Evolutionary conservation across 53 echinoderm and acorn worm genomes (phyloP).

Genomic region (Henricia sp.): DNA sequence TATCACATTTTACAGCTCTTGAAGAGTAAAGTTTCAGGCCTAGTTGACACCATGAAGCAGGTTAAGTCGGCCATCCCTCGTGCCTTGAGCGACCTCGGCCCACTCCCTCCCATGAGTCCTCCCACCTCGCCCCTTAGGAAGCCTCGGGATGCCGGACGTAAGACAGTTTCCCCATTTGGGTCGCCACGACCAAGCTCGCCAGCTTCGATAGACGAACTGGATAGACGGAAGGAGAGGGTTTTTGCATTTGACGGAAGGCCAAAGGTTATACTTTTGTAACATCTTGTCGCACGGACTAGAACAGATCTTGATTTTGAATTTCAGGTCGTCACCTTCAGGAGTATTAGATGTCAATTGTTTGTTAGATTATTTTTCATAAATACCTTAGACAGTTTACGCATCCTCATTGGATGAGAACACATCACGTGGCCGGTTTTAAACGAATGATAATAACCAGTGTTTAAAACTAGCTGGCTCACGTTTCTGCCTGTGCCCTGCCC

Average conservation of each 20-base stretch:
- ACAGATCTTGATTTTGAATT: too few relatives aligned
- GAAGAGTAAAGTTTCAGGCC: slow-evolving; percentile 49
- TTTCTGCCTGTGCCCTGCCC: too few relatives aligned
- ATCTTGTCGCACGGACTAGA: too few relatives aligned
- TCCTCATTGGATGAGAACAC: too few relatives aligned
- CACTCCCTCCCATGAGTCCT: slow-evolving; percentile 3
- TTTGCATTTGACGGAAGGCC: slow-evolving; percentile 34
- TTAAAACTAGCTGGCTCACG: too few relatives aligned
- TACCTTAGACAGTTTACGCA: too few relatives aligned
- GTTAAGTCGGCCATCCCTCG: slow-evolving; percentile 60
- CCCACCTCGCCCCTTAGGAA: slow-evolving; percentile 32
- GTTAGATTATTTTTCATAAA: too few relatives aligned
- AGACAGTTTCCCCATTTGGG: slow-evolving; percentile 18
- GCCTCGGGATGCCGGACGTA: slow-evolving; percentile 24
- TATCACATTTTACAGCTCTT: slow-evolving; percentile 69
- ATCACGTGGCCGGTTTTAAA: too few relatives aligned
- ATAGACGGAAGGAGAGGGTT: slow-evolving; percentile 16
- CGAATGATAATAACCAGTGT: too few relatives aligned
- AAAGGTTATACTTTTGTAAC: slow-evolving; percentile 33
- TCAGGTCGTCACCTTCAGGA: too few relatives aligned
- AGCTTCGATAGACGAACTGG: slow-evolving; percentile 6
- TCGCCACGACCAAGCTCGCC: slow-evolving; percentile 33
- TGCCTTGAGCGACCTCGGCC: slow-evolving; percentile 32
- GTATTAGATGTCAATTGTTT: too few relatives aligned
- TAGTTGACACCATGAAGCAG: slow-evolving; percentile 67